Base-by-base conservation (phyloP, 2,888 invertebrate species). In the Phasia obesa region DNA sequence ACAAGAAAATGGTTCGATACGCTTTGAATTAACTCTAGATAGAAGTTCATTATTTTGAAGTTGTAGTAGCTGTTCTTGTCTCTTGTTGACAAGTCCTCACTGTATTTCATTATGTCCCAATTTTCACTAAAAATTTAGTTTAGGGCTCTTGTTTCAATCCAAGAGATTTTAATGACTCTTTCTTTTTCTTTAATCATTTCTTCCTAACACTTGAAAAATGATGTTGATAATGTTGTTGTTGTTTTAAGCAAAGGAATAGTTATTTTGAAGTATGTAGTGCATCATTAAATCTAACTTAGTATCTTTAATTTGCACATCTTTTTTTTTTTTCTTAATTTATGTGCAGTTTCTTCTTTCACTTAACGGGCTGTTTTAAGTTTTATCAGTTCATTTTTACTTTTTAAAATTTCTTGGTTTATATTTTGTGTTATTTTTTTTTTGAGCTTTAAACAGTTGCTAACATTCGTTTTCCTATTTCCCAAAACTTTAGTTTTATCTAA, bases 391-490 rank as follows among this genome's bases (percentile, higher is more conserved):
- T 60, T 69, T 44, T 23, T 51, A 35, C 38, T n/a, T 9, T 38
- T 4, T 38, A 3, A 4, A n/a, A 15, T 67, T 23, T 17, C 2
- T 47, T 19, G 5, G 51, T 23, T 51, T 23, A 21, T n/a, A 13
- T 55, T 5, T 57, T 64, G n/a, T 25, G 17, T 23, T 53, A 31
- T n/a, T 35, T 77, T 15, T 27, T 69, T 7, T 44, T 67, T 6
- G 19, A 59, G 35, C 49, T 49, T 25, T 65, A 65, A 69, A 74
- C 62, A 60, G 74, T 55, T 80, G 35, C 67, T 55, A 67, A 81
- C 60, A 69, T 67, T 71, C 23, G 31, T 81, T 73, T 76, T 64
- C 64, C 73, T 57, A 35, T 55, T 69, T 69, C 73, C 67, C 73
- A 44, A 67, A 51, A 55, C 60, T 75, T 65, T 55, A 35, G 55